Percentiles rank a stretch among this genome's conserved stretches.
Conservation (phyloP, 2,888 invertebrate species). For the Pandemis cinnamomeana region DNA sequence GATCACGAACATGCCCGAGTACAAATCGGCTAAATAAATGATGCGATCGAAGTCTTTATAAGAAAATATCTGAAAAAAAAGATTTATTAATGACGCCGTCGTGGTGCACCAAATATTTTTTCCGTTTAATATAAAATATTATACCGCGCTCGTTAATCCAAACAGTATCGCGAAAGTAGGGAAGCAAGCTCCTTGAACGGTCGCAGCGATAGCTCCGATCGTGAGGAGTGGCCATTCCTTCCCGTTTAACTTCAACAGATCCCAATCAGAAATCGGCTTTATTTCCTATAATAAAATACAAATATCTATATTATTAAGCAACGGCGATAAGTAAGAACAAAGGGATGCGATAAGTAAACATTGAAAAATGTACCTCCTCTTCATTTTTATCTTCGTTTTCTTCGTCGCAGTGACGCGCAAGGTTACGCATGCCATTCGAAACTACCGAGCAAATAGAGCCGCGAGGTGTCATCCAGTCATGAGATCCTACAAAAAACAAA, state of each 20-base stretch:
- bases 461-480: slow-evolving; percentile 43
- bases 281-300: slow-evolving; percentile 10
- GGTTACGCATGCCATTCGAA: slow-evolving; percentile 40
- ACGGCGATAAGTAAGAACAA: background rate
- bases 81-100: background rate
- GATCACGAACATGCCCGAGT: slow-evolving; percentile 81
- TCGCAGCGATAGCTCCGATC: slow-evolving; percentile 75
- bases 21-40: slow-evolving; percentile 76
- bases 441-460: slow-evolving; percentile 41
- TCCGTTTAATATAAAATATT: background rate
- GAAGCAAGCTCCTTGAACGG: slow-evolving; percentile 82
- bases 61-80: slow-evolving; percentile 42
- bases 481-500: slow-evolving; percentile 10
- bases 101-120: no score
- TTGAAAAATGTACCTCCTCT: slow-evolving; percentile 1
- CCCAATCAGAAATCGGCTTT: slow-evolving; percentile 49
- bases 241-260: slow-evolving; percentile 76
- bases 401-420: slow-evolving; percentile 26
- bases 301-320: background rate
- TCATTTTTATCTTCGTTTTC: slow-evolving; percentile 14
- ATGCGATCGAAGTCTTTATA: slow-evolving; percentile 27
- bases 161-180: slow-evolving; percentile 85
- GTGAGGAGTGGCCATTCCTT: slow-evolving; percentile 83
- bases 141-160: slow-evolving; percentile 80
- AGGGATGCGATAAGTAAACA: slow-evolving; percentile 33